These are phyloP conservation scores for Nebria brevicollis DNA, from an alignment of 2,888 invertebrate species.

Conservation along the genomic window DNA sequence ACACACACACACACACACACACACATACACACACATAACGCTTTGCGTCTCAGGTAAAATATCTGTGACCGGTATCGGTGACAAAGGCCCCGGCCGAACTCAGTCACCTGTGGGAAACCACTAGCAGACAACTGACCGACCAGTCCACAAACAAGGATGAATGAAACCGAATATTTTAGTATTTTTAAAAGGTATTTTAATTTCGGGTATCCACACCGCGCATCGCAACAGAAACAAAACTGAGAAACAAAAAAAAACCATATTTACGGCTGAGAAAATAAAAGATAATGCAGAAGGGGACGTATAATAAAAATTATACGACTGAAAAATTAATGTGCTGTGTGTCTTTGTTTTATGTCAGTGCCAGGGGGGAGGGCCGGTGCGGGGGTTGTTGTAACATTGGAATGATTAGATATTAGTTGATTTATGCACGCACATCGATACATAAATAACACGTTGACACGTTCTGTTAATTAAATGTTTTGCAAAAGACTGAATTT, in stretches of 20 bases:
- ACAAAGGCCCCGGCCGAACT: conserved; percentile 29
- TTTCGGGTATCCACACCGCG: conserved; percentile 52
- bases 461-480: conserved; percentile 43
- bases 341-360: conserved; percentile 27
- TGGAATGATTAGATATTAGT: conserved; percentile 44
- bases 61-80: conserved; percentile 26
- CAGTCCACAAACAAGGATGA: conserved; percentile 50
- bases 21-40: no score
- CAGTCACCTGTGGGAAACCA: conserved; percentile 37
- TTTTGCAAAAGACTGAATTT: conserved; percentile 45
- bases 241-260: conserved; percentile 49
- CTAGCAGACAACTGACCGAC: conserved; percentile 39
- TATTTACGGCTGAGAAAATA: conserved; percentile 56
- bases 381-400: background rate
- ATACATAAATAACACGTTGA: conserved; percentile 35
- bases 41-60: conserved; percentile 10
- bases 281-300: conserved; percentile 49
- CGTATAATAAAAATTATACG: conserved; percentile 54
- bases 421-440: conserved; percentile 27
- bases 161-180: conserved; percentile 57
- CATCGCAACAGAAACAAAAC: conserved; percentile 34
- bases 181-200: conserved; percentile 56
- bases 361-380: background rate
- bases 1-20: no score
- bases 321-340: conserved; percentile 42